phyloP scores from a whole-genome alignment of 2,888 invertebrate genomes.

The Tiphia femorata region DNA sequence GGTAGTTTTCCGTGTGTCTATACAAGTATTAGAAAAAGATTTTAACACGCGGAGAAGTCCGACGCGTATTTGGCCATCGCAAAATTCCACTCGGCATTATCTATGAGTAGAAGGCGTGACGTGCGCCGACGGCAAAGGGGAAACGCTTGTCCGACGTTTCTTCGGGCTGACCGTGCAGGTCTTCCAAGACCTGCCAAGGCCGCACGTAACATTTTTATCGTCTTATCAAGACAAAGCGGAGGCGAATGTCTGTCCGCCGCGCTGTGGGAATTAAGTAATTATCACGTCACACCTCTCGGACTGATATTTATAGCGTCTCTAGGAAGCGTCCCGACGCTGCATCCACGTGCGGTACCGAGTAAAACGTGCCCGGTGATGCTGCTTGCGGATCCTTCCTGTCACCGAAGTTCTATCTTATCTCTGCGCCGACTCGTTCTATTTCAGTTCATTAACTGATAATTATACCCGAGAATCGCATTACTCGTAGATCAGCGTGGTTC shows the following conservation, averaged over 20 bases:
- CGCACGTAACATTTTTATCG: conserved; percentile 43
- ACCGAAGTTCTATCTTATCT: neutral
- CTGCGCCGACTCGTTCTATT: too few relatives aligned
- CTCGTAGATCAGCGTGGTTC: too few relatives aligned
- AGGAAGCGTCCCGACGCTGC: conserved; percentile 29
- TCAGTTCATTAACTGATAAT: too few relatives aligned
- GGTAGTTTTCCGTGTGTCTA: too few relatives aligned
- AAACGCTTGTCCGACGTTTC: conserved; percentile 40
- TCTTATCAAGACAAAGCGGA: conserved; percentile 40
- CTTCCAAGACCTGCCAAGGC: conserved; percentile 50
- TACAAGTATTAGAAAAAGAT: too few relatives aligned
- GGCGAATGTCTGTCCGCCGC: conserved; percentile 21
- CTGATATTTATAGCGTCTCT: conserved; percentile 51
- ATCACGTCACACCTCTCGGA: conserved; percentile 50
- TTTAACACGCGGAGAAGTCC: too few relatives aligned
- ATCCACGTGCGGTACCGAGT: conserved; percentile 34
- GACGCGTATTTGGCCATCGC: too few relatives aligned
- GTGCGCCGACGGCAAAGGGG: conserved; percentile 26
- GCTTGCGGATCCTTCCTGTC: conserved; percentile 3
- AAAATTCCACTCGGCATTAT: neutral
- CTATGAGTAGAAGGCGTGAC: conserved; percentile 23
- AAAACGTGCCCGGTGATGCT: conserved; percentile 8
- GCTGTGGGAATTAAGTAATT: conserved; percentile 52
- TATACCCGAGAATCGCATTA: too few relatives aligned
- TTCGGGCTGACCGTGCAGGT: conserved; percentile 49